A percentile compares a stretch with the other conserved stretches of the same genome.
Conservation (phyloP, 2,888 invertebrate species). For the Taenaris catops region DNA sequence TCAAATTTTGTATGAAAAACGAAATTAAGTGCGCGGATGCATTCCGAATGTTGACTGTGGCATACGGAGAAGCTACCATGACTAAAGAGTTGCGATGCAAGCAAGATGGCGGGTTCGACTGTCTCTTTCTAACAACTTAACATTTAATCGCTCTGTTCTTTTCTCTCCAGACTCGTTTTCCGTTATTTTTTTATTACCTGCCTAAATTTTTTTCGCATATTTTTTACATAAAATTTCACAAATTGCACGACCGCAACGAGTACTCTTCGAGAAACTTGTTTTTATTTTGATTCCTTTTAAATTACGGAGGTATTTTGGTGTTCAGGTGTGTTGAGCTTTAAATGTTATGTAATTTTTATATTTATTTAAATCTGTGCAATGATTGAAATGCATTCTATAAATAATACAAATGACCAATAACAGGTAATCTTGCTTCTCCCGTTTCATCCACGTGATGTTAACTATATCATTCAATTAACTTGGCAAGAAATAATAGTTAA, state of each 20-base stretch:
- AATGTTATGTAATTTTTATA: neutral
- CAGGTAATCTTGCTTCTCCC: too few relatives aligned
- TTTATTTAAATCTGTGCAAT: too few relatives aligned
- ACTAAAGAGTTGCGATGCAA: conserved; percentile 67
- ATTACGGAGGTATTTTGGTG: conserved; percentile 25
- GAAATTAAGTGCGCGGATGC: too few relatives aligned
- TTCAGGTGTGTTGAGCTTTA: neutral
- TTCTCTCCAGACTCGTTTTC: conserved; percentile 52
- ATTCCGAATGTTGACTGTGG: too few relatives aligned
- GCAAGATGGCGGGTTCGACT: conserved; percentile 60
- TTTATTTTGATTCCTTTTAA: conserved; percentile 22
- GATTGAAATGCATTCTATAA: too few relatives aligned
- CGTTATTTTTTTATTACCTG: conserved; percentile 54
- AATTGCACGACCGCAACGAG: conserved; percentile 57
- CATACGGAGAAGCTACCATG: too few relatives aligned
- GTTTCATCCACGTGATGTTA: too few relatives aligned
- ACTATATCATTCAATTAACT: too few relatives aligned
- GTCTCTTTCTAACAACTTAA: conserved; percentile 46
- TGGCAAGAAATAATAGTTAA: too few relatives aligned
- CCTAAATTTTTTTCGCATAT: conserved; percentile 40
- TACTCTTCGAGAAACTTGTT: conserved; percentile 27
- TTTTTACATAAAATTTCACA: conserved; percentile 63
- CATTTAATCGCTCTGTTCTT: conserved; percentile 36
- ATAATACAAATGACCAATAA: too few relatives aligned
- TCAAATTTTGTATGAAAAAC: too few relatives aligned